phyloP scores from a whole-genome alignment of 2,797 vertebrate genomes.

The Ctenochaetus hawaiiensis region DNA sequence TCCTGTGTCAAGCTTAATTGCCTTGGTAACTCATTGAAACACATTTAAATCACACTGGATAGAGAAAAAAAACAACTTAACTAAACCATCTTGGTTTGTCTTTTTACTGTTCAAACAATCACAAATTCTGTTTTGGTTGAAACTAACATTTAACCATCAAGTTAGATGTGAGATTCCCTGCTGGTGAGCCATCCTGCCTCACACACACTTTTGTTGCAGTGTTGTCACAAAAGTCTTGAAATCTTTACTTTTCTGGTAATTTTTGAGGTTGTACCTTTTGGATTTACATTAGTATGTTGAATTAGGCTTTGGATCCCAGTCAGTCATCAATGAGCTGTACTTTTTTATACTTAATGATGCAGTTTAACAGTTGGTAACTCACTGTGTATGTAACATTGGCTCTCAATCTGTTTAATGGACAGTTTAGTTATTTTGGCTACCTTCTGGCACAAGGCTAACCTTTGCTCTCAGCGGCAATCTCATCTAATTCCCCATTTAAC shows the following conservation, averaged over 20 bases:
- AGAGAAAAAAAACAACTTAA: too few species aligned
- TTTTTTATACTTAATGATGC: background rate
- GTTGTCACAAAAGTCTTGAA: background rate
- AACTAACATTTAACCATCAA: too few species aligned
- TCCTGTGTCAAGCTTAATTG: too few species aligned
- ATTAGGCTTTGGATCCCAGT: background rate
- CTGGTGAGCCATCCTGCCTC: too few species aligned
- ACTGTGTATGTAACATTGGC: too few species aligned
- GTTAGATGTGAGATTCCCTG: too few species aligned
- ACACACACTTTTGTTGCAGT: background rate
- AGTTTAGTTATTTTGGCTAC: slow-evolving; percentile 12
- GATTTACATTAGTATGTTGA: background rate
- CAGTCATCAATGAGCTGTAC: background rate
- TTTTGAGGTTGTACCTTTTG: slow-evolving; percentile 11
- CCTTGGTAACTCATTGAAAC: too few species aligned
- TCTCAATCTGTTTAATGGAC: background rate
- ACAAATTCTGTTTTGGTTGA: too few species aligned
- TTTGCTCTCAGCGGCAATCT: slow-evolving; percentile 39
- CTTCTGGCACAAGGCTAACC: slow-evolving; percentile 32
- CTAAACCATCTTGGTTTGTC: too few species aligned
- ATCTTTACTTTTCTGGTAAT: background rate
- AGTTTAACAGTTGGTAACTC: too few species aligned
- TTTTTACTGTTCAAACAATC: too few species aligned
- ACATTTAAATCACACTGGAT: too few species aligned
- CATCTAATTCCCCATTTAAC: slow-evolving; percentile 40